Conservation (phyloP, 2,888 invertebrate species). For the Homarus gammarus region DNA sequence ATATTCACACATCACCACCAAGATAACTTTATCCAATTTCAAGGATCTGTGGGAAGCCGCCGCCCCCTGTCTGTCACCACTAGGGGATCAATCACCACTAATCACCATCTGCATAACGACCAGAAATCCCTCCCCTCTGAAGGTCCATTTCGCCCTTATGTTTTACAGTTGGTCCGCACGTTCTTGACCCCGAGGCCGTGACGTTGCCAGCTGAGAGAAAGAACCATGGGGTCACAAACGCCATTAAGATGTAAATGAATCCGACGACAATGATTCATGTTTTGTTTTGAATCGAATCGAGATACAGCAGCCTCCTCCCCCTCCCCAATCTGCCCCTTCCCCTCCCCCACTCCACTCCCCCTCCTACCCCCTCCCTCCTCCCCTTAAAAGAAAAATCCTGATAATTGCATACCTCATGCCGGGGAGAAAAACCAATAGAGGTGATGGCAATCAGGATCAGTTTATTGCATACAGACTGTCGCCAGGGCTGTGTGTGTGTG, state of each 20-base stretch:
- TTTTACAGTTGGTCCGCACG: neutral
- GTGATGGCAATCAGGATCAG: neutral
- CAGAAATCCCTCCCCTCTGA: neutral
- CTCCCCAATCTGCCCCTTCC: too few relatives aligned
- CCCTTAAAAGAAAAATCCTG: neutral
- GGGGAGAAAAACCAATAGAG: neutral
- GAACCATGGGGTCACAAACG: neutral
- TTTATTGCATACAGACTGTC: constrained; percentile 2
- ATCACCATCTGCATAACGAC: neutral
- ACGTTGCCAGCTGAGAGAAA: neutral
- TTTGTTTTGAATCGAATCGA: constrained; percentile 24
- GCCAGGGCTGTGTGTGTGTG: too few relatives aligned
- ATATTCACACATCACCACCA: too few relatives aligned
- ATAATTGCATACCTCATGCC: neutral
- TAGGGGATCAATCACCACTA: neutral
- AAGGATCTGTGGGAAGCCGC: neutral
- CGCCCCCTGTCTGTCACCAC: neutral
- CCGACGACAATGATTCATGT: constrained; percentile 15
- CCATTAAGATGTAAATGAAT: constrained; percentile 40
- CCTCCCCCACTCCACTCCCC: too few relatives aligned
- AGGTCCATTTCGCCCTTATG: neutral
- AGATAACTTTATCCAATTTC: neutral
- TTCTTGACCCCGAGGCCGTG: neutral
- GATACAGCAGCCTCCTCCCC: neutral
- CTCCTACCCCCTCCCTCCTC: too few relatives aligned